These are phyloP conservation scores for human (Homo sapiens) DNA, from an alignment of 2,113 vertebrate species.

Conservation along the genomic window DNA sequence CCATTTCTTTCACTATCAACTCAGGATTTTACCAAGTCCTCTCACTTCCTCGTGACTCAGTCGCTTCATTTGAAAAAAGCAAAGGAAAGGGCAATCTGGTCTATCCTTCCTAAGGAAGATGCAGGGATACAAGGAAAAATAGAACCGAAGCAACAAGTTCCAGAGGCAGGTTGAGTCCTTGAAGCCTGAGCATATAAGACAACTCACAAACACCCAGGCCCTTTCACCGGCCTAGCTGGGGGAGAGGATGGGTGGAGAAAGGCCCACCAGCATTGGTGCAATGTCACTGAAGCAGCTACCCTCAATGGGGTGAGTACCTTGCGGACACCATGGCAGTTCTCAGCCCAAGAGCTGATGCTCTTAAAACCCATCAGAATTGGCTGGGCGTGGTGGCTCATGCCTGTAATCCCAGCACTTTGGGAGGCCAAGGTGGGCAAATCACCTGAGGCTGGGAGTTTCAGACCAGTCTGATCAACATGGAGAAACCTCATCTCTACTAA, in stretches of 20 bases:
- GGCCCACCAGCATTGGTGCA: neutral
- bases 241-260: too few species aligned
- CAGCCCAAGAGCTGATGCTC: neutral
- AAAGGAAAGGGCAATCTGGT: neutral
- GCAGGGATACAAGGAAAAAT: neutral
- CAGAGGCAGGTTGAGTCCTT: neutral
- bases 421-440: too few species aligned
- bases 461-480: too few species aligned
- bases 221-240: neutral
- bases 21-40: neutral
- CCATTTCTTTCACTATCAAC: neutral
- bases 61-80: neutral
- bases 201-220: too few species aligned
- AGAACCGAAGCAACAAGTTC: neutral
- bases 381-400: neutral
- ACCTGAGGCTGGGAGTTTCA: too few species aligned
- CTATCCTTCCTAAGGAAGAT: neutral
- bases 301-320: neutral
- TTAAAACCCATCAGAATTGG: neutral
- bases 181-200: accelerated
- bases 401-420: too few species aligned
- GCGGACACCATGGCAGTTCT: neutral
- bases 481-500: too few species aligned
- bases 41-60: slow-evolving; percentile 10
- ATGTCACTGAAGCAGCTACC: neutral